Conservation (phyloP, 2,797 vertebrate species). For the Craterocephalus amniculus region DNA sequence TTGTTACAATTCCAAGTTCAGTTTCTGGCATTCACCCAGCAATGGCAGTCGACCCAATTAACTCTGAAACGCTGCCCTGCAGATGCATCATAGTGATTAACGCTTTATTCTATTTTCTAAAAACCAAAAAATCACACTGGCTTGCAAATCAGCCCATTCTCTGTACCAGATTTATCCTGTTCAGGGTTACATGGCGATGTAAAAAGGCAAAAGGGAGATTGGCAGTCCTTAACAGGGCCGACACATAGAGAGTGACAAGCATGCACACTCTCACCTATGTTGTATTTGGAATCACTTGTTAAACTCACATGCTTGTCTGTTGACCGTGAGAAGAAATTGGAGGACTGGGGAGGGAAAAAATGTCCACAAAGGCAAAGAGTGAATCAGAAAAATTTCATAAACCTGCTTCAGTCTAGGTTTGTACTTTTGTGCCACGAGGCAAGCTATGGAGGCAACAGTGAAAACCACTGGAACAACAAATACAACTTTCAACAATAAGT, state of each 20-base stretch:
- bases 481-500: not conserved
- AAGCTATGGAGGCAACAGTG: not conserved
- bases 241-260: not conserved
- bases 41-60: not conserved
- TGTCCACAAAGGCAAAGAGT: not conserved
- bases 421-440: not conserved
- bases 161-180: not conserved
- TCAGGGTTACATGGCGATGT: not conserved
- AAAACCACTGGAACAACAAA: not conserved
- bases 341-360: not conserved
- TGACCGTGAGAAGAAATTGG: not conserved
- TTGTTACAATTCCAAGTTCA: not conserved
- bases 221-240: too few species aligned
- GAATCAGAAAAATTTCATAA: not conserved
- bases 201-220: too few species aligned
- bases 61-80: not conserved
- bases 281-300: not conserved
- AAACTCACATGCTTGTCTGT: not conserved
- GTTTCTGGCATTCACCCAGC: not conserved
- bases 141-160: not conserved
- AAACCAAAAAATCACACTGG: not conserved
- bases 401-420: not conserved
- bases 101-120: not conserved
- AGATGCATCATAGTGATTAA: constrained; percentile 4
- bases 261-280: not conserved